Evolutionary conservation across 2,888 invertebrate genomes (phyloP).

Genomic region (Toxonevra muliebris): DNA sequence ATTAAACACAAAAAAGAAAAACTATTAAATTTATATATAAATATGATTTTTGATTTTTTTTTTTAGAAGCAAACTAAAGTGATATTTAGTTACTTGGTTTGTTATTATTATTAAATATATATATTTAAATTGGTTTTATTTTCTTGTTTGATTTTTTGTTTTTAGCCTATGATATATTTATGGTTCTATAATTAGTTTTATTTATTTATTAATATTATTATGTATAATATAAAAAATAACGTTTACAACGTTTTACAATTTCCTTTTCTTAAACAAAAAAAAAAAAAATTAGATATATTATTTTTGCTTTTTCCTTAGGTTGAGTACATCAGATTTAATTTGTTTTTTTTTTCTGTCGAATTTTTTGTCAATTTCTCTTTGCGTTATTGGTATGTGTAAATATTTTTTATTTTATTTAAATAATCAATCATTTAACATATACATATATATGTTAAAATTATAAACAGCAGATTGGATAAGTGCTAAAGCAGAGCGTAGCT

Average conservation of each 20-base stretch:
- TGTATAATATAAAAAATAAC: slow-evolving; percentile 39
- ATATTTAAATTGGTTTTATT: not conserved
- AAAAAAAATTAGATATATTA: not conserved
- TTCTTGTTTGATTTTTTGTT: slow-evolving; percentile 9
- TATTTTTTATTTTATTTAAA: not conserved
- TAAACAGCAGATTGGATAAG: not conserved
- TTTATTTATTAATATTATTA: slow-evolving; percentile 26
- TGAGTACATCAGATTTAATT: not conserved
- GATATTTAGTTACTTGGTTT: not conserved
- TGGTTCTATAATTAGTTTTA: slow-evolving; percentile 17
- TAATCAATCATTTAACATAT: not conserved
- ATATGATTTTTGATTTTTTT: not conserved
- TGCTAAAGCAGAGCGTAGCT: not conserved
- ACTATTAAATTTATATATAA: not conserved
- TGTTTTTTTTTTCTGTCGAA: slow-evolving; percentile 1
- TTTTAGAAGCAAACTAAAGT: not conserved
- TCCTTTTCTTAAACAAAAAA: not conserved
- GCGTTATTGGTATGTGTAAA: no score
- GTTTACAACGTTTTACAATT: slow-evolving; percentile 35
- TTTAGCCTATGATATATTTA: slow-evolving; percentile 37
- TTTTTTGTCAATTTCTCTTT: slow-evolving; percentile 8
- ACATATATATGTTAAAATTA: no score
- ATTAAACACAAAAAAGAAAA: slow-evolving; percentile 9
- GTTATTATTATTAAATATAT: slow-evolving; percentile 1
- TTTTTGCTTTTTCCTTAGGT: not conserved